These are phyloP conservation scores for Ferdinandea cuprea DNA, from an alignment of 2,888 invertebrate genomes.

Conservation along the genomic window DNA sequence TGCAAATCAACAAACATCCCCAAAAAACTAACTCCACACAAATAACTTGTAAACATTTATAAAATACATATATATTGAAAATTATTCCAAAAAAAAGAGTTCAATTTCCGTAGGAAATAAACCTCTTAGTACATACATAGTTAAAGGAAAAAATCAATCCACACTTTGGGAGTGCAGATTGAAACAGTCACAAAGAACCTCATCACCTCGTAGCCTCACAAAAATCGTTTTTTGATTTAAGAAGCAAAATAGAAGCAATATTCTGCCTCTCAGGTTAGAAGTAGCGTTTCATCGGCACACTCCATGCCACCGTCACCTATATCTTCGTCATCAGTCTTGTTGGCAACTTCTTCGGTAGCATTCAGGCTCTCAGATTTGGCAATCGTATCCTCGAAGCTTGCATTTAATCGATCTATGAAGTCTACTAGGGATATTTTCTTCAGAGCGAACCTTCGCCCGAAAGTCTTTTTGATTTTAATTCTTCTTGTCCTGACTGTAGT, in stretches of 20 bases:
- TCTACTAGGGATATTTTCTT: conserved; percentile 80
- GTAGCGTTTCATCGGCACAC: conserved; percentile 47
- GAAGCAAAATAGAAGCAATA: background rate
- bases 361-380: conserved; percentile 11
- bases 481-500: conserved; percentile 79
- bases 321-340: conserved; percentile 32
- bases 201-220: too few species aligned
- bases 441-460: conserved; percentile 78
- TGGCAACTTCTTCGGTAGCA: conserved; percentile 43
- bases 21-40: background rate
- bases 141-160: too few species aligned
- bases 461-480: conserved; percentile 80
- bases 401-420: conserved; percentile 80
- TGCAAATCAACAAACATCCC: background rate
- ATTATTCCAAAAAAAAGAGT: background rate
- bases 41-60: conserved; percentile 4
- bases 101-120: background rate
- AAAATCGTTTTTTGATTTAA: too few species aligned
- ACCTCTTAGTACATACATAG: too few species aligned
- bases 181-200: background rate
- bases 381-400: conserved; percentile 77
- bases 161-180: background rate
- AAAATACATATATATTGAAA: conserved; percentile 29
- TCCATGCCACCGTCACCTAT: conserved; percentile 51
- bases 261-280: background rate